phyloP scores from a whole-genome alignment of 2,797 vertebrate species.

The Mormyrops boulengeri region DNA sequence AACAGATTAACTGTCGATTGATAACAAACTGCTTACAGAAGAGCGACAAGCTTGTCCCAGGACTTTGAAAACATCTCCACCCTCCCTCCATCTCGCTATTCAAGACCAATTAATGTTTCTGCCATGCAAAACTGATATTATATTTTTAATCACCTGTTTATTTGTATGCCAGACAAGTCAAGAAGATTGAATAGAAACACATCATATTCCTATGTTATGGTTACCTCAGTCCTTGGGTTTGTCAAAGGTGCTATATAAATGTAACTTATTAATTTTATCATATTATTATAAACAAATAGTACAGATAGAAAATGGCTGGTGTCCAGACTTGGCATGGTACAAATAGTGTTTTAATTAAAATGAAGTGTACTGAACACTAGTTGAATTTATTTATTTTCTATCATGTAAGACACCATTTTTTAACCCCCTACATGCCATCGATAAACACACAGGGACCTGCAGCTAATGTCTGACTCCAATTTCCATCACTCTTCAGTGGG shows the following conservation, averaged over 20 bases:
- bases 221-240: neutral
- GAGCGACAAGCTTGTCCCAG: neutral
- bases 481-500: conserved; percentile 52
- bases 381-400: neutral
- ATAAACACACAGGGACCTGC: neutral
- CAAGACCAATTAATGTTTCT: neutral
- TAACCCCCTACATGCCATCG: neutral
- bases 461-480: neutral
- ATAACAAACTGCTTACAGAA: neutral
- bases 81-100: neutral
- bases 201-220: neutral
- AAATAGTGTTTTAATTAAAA: neutral
- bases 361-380: neutral
- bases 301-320: neutral
- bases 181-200: neutral
- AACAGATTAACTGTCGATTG: neutral
- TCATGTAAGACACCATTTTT: neutral
- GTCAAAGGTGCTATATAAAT: neutral
- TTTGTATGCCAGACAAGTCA: neutral
- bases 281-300: neutral
- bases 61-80: neutral
- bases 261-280: neutral
- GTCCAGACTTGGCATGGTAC: neutral
- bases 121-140: neutral
- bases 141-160: neutral